Conservation (phyloP, 2,888 invertebrate species). For the Drosophila histrio region DNA sequence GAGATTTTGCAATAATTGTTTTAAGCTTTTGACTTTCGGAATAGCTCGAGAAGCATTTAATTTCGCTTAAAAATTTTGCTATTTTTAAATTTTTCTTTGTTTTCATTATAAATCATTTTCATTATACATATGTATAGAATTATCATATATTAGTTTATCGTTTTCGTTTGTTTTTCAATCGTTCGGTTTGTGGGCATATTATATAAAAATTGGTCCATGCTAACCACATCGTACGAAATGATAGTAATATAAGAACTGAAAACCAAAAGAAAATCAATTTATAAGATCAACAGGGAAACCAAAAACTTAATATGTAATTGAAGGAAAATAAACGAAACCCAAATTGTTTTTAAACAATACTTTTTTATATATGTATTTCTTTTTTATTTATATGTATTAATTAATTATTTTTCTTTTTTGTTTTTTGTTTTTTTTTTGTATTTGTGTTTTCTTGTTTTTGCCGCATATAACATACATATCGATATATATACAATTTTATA, state of each 20-base stretch:
- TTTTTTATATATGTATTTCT: conserved; percentile 58
- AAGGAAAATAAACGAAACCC: conserved; percentile 38
- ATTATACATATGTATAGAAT: conserved; percentile 39
- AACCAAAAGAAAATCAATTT: neutral
- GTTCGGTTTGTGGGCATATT: conserved; percentile 68
- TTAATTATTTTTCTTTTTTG: conserved; percentile 56
- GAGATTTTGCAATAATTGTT: conserved; percentile 64
- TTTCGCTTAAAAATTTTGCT: conserved; percentile 73
- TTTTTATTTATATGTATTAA: conserved; percentile 66
- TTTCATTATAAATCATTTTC: conserved; percentile 18
- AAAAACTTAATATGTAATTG: neutral
- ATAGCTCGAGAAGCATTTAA: conserved; percentile 55
- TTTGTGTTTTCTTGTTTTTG: conserved; percentile 61
- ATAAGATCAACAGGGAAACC: neutral
- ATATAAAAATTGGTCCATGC: conserved; percentile 82
- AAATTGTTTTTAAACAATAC: conserved; percentile 64
- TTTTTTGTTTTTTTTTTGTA: conserved; percentile 48
- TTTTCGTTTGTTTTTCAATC: conserved; percentile 32
- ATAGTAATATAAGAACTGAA: conserved; percentile 45
- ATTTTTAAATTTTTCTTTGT: conserved; percentile 46
- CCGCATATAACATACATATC: conserved; percentile 68
- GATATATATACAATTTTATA: conserved; percentile 60
- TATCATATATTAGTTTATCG: conserved; percentile 21
- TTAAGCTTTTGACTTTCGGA: conserved; percentile 51
- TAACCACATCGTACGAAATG: conserved; percentile 71